Percentiles rank a stretch among this genome's conserved stretches.
Conservation (phyloP, 2,113 vertebrate species). For the Sialia sialis region DNA sequence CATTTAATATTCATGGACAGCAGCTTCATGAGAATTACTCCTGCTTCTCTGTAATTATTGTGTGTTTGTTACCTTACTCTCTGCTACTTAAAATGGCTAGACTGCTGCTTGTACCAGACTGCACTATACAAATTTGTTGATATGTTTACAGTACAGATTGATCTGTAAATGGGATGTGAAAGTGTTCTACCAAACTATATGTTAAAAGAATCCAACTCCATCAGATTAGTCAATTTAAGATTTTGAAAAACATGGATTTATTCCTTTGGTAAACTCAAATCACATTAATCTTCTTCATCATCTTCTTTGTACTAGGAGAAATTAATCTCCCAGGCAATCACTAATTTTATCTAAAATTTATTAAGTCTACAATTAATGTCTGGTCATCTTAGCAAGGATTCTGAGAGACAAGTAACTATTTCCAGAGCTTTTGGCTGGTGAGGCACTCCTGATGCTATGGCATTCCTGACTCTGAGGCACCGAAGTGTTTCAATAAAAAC, state of each 20-base stretch:
- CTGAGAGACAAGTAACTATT: neutral
- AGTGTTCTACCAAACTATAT: neutral
- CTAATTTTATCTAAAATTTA: neutral
- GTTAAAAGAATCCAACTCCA: neutral
- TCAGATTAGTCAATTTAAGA: neutral
- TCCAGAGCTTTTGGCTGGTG: neutral
- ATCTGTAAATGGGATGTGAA: neutral
- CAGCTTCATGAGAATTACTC: neutral
- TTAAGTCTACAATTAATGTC: neutral
- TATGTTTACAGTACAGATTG: neutral
- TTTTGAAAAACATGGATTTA: neutral
- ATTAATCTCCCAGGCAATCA: neutral
- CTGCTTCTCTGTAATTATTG: neutral
- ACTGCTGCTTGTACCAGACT: neutral
- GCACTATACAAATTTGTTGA: neutral
- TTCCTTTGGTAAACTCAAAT: neutral
- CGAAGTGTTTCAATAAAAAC: neutral
- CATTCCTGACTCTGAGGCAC: neutral
- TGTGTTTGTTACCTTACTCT: neutral
- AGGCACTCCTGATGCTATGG: neutral
- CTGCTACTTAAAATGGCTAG: neutral
- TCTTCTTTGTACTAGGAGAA: neutral
- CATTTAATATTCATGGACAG: neutral
- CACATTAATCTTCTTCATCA: neutral
- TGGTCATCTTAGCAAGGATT: neutral